Evolutionary conservation across 2,797 vertebrate genomes (phyloP), one percentile per base, ranked within the genome.

Genomic region (Forpus xanthops): DNA sequence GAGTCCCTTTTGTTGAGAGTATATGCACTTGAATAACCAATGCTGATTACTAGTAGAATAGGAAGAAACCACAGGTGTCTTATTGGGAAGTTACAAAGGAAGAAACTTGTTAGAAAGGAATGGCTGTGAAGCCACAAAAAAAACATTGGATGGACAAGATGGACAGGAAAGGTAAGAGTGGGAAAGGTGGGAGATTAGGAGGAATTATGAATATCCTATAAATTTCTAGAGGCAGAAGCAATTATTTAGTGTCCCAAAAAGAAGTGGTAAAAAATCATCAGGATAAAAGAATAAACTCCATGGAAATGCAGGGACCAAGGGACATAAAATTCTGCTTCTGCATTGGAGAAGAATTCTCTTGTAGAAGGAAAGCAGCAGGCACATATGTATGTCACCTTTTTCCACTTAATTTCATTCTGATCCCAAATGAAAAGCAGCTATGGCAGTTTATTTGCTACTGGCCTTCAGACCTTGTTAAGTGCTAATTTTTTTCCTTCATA

Each of bases 1-100:
- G 15, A 60, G 8, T 31, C n/a, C 10, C 6, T 0, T 1, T 37
- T 20, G 10, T 21, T 35, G 45, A 49, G 4, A 74, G 7, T 6
- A 91, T 75, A 21, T 60, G 64, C 15, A 39, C 21, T 13, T 58
- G 72, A 85, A 62, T 9, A 49, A 11, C 18, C 20, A 75, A 61
- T 13, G 31, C 10, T 81, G 25, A 52, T 72, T 73, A 90, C 58
- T 23, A 60, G 23, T 12, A 15, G 35, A 87, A 39, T 7, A 39
- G 14, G 18, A 49, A 44, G 25, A 71, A 88, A 44, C 0, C 10
- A 55, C 9, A 60, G 30, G 6, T 35, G 45, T 56, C 42, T 60
- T 81, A 11, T 21, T 65, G 10, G 7, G 20, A 52, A 9, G 20
- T 64, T 65, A n/a, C 16, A 86, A 82, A 80, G 30, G 31, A 81